Evolutionary conservation across 2,113 vertebrate species (phyloP).

Genomic region (Numida meleagris): DNA sequence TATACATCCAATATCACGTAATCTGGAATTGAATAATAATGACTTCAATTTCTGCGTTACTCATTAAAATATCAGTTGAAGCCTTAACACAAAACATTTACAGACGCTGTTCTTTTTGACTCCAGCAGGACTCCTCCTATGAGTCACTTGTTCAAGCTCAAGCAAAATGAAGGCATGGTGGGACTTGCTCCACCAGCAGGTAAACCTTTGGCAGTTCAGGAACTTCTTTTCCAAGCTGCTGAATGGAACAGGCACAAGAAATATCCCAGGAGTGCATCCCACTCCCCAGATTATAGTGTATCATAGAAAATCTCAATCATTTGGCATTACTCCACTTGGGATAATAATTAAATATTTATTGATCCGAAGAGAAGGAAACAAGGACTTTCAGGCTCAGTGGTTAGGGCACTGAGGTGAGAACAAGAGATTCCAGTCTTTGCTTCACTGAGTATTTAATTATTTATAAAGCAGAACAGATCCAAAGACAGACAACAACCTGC

Average conservation of each 20-base stretch:
- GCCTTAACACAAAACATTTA: background rate
- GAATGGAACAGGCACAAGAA: background rate
- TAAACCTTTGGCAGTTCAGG: background rate
- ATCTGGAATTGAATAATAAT: background rate
- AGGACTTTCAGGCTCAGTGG: slow-evolving; percentile 3
- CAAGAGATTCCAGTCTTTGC: background rate
- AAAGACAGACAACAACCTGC: background rate
- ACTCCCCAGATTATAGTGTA: background rate
- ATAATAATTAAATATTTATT: slow-evolving; percentile 37
- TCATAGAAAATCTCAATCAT: background rate
- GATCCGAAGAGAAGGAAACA: background rate
- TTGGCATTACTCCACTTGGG: background rate
- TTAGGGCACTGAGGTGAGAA: background rate
- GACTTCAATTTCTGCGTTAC: background rate
- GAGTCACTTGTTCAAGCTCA: background rate
- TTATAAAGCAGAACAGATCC: background rate
- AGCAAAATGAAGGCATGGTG: background rate
- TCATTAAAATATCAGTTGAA: background rate
- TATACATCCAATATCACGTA: background rate
- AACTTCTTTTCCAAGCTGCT: background rate
- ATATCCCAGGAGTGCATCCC: background rate
- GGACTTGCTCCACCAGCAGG: background rate
- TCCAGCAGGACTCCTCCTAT: background rate
- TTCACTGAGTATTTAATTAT: slow-evolving; percentile 24
- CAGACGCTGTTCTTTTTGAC: background rate